Base-by-base conservation (phyloP, 2,888 invertebrate genomes). In the Megaustenia siamemsis region DNA sequence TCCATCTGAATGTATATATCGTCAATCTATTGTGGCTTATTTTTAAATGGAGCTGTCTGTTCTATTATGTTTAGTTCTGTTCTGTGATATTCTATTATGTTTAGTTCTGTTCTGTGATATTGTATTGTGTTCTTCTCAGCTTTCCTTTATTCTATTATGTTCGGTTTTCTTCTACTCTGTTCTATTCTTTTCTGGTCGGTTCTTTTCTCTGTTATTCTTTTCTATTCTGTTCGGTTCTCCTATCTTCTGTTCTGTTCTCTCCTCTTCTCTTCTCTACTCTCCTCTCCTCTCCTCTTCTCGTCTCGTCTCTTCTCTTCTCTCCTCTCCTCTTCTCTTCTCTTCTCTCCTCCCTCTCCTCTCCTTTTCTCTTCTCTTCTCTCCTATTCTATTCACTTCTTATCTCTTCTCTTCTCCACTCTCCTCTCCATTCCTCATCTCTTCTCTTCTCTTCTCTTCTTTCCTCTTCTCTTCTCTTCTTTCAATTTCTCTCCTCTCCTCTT, bases 321-420 rank as follows among this genome's bases (percentile, higher is more conserved):
- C n/a, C 5, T 60, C 24, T 15, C n/a, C 24, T 15, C n/a, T n/a
- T 5, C n/a, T n/a, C 60, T 60, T 24, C 24, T 60, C 12, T n/a
- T 60, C 60, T 60, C 24, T 24, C 24, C 24, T 24, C 24, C 24
- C 12, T 24, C 24, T 24, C 24, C 40, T 38, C 32, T 6, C 24
- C 24, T 32, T 38, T 40, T 21, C 24, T n/a, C 60, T n/a, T n/a
- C 5, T 21, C 24, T 21, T 60, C 24, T 60, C 24, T 10, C 24
- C 24, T 5, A 18, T n/a, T 5, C 24, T n/a, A 4, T 60, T n/a
- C 15, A 5, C 24, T 24, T 60, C 60, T n/a, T 60, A 5, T n/a
- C 24, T 24, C 24, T 60, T n/a, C 24, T 60, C 60, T n/a, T 60
- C 86, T 82, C 71, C 69, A 80, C 85, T 49, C 15, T 6, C 24